Base-by-base conservation (phyloP, 1,140 invertebrate genomes). In the Aricia agestis region DNA sequence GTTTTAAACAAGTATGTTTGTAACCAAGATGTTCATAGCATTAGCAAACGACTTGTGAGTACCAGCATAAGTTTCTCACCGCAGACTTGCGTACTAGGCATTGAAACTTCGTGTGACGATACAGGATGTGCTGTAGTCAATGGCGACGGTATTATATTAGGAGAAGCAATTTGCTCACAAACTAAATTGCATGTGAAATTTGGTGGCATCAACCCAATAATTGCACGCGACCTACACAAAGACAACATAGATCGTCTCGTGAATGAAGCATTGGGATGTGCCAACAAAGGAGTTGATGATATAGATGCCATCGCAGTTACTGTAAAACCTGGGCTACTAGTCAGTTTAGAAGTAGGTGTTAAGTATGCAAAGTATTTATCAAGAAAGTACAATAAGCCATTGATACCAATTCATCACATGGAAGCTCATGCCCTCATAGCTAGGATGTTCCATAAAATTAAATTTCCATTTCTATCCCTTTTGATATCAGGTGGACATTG, bases 61-160 rank as follows among this genome's bases (percentile, higher is more conserved):
- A 36, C 36, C 9, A 52, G 65, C 36, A 10, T 70, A 42, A 52
- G 68, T 70, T 70, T 45, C 11, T 63, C 32, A 42, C 18, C 17
- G 6, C 68, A 70, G 13, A 65, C 41, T n/a, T 77, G 45, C 67
- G 92, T 98, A 63, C 89, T 99, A 73, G 98, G 98, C 9, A 99
- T 99, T 76, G 98, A 99, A 94, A 98, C 98, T n/a, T 99, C 98
- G 77, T 99, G 98, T 91, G 98, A 99, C 93, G 98, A 99, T 86
- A 99, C 98, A 4, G 98, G 97, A 67, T 96, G 96, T 81, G 98
- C 97, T 65, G 93, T 99, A 79, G 95, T 99, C 2, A 93, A 96
- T 87, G 92, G 90, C 7, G 76, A 93, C 67, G 95, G 96, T 42
- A 92, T 93, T 71, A 93, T 99, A 72, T 83, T 98, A 41, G 96